These are phyloP conservation scores for Drosophila tripunctata DNA, from an alignment of 2,888 invertebrate species.

Conservation along the genomic window DNA sequence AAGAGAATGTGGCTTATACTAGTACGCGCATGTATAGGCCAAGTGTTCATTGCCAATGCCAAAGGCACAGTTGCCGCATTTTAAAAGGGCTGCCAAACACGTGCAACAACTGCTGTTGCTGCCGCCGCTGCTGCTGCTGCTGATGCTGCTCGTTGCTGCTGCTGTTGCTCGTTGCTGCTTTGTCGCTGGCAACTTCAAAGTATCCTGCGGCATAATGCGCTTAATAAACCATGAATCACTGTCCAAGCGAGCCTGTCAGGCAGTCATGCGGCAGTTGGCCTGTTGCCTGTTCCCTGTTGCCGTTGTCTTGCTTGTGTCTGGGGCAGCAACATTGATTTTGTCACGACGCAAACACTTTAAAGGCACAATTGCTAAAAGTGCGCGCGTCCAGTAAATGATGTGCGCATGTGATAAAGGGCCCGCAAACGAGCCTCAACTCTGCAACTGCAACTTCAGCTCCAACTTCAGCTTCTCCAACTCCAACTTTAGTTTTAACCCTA, in stretches of 20 bases:
- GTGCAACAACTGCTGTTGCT: conserved; percentile 54
- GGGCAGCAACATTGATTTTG: conserved; percentile 80
- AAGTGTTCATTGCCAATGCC: conserved; percentile 74
- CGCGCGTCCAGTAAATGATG: conserved; percentile 72
- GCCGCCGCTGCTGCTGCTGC: conserved; percentile 10
- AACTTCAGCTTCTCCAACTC: conserved; percentile 15
- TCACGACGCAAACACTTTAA: conserved; percentile 80
- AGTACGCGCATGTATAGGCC: conserved; percentile 15
- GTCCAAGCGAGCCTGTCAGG: conserved; percentile 72
- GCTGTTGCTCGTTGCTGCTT: conserved; percentile 14
- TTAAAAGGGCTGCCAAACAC: conserved; percentile 68
- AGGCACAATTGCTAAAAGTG: conserved; percentile 77
- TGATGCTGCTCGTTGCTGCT: conserved; percentile 16
- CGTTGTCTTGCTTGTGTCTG: conserved; percentile 15
- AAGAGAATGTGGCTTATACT: conserved; percentile 27
- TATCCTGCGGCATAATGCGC: conserved; percentile 83
- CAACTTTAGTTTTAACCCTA: conserved; percentile 17
- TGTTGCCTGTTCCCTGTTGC: conserved; percentile 1
- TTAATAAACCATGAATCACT: conserved; percentile 84
- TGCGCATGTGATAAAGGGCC: conserved; percentile 79
- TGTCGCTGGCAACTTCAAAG: conserved; percentile 70
- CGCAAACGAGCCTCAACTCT: conserved; percentile 57
- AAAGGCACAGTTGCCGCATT: conserved; percentile 55
- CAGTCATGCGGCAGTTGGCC: conserved; percentile 17
- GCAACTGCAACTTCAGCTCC: conserved; percentile 17